A percentile compares a stretch with the other conserved stretches of the same genome.
These are phyloP conservation scores for Acanthiza pusilla DNA, from an alignment of 2,797 vertebrate species.

Conservation along the genomic window DNA sequence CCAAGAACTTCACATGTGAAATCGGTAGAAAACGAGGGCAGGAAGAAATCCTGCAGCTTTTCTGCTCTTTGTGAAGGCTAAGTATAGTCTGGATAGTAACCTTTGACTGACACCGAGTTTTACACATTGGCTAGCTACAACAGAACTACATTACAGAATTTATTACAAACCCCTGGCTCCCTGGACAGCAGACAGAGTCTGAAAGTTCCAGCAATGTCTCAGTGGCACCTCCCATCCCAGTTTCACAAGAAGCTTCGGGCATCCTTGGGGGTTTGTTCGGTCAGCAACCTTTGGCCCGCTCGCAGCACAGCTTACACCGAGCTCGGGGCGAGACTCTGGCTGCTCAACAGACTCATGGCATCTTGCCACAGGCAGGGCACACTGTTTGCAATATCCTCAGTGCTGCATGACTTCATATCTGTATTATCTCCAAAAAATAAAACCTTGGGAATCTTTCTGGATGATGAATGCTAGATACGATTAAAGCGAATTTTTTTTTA, in stretches of 20 bases:
- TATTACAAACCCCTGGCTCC: background rate
- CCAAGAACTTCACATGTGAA: background rate
- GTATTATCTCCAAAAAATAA: background rate
- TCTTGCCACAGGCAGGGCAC: background rate
- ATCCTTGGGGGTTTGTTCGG: background rate
- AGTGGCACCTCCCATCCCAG: background rate
- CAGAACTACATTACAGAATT: background rate
- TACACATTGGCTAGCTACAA: background rate
- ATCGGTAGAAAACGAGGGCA: background rate
- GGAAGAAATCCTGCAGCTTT: background rate
- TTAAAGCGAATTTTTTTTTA: background rate
- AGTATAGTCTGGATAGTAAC: background rate
- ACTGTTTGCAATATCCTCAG: background rate
- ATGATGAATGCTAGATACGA: background rate
- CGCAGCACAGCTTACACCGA: background rate
- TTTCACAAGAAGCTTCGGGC: background rate
- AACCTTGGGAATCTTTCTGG: background rate
- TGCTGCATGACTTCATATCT: background rate
- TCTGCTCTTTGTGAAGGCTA: background rate
- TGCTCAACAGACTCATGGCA: background rate
- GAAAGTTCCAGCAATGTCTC: background rate
- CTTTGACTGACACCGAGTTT: slow-evolving; percentile 1
- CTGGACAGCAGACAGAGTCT: background rate
- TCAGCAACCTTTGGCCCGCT: background rate
- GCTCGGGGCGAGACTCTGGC: background rate